These are phyloP conservation scores for Nezara viridula DNA, from an alignment of 2,888 invertebrate genomes.

Conservation along the genomic window DNA sequence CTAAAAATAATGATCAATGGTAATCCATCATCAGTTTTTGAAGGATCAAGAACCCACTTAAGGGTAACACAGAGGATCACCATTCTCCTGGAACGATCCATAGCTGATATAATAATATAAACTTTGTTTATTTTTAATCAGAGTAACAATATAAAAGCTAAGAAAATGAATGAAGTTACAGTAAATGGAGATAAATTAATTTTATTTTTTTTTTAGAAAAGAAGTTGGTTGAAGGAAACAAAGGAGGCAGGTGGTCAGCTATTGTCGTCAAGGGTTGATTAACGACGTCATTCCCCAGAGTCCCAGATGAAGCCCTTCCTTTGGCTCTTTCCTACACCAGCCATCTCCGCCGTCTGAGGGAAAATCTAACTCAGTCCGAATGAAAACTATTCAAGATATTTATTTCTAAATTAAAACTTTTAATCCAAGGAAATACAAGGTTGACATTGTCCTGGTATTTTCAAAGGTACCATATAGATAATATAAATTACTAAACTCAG, in stretches of 20 bases:
- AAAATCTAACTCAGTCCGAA: neutral
- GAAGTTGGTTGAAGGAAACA: neutral
- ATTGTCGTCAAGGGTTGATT: conserved; percentile 51
- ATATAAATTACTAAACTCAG: no score
- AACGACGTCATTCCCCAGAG: conserved; percentile 53
- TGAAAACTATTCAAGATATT: neutral
- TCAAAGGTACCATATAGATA: no score
- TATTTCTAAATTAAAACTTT: neutral
- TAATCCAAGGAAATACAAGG: neutral
- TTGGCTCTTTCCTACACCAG: neutral
- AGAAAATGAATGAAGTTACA: neutral
- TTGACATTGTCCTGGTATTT: no score
- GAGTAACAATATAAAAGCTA: neutral
- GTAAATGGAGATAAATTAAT: neutral
- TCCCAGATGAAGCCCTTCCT: neutral
- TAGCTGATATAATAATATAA: no score
- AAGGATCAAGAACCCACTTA: no score
- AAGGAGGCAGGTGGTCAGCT: conserved; percentile 52
- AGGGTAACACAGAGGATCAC: no score
- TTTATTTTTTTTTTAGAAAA: neutral
- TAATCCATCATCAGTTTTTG: no score
- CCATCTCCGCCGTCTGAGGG: neutral
- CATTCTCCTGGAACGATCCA: no score
- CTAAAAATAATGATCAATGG: no score
- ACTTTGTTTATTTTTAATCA: no score